These are phyloP conservation scores for Drosophila sproati DNA, from an alignment of 1,140 invertebrate species.

Conservation along the genomic window DNA sequence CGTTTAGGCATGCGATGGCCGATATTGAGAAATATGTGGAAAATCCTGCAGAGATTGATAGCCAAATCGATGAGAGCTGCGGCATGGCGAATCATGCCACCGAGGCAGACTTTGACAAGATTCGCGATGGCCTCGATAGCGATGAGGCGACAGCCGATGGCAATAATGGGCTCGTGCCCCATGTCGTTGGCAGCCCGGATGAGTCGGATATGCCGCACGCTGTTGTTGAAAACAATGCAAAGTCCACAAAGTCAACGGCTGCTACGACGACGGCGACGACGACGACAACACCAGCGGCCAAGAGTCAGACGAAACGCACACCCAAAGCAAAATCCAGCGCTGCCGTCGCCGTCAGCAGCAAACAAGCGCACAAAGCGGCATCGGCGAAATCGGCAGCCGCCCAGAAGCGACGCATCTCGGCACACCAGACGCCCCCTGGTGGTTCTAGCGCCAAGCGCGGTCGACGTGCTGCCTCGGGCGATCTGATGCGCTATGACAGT, in stretches of 20 bases:
- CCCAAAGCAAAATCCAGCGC: conserved; percentile 76
- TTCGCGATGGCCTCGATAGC: conserved; percentile 86
- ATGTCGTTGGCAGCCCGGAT: conserved; percentile 72
- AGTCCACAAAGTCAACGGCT: conserved; percentile 16
- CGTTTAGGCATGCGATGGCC: conserved; percentile 93
- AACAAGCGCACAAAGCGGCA: conserved; percentile 55
- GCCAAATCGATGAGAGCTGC: conserved; percentile 83
- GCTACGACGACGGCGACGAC: conserved; percentile 27
- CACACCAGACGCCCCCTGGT: conserved; percentile 61
- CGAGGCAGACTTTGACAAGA: conserved; percentile 89
- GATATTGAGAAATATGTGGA: conserved; percentile 94
- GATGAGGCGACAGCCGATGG: conserved; percentile 80
- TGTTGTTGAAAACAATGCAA: conserved; percentile 51
- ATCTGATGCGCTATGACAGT: conserved; percentile 29
- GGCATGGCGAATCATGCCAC: conserved; percentile 72
- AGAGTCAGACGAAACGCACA: conserved; percentile 62
- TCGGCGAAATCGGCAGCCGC: conserved; percentile 67
- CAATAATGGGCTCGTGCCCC: conserved; percentile 67
- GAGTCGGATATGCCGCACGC: conserved; percentile 42
- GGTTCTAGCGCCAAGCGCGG: conserved; percentile 52
- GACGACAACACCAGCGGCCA: conserved; percentile 56
- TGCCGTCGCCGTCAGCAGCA: conserved; percentile 49
- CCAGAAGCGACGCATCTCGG: conserved; percentile 69
- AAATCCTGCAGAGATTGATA: conserved; percentile 87
- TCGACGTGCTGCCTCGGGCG: conserved; percentile 49